These are phyloP conservation scores for Erethizon dorsatum DNA, from an alignment of 2,797 vertebrate species.

Conservation along the genomic window DNA sequence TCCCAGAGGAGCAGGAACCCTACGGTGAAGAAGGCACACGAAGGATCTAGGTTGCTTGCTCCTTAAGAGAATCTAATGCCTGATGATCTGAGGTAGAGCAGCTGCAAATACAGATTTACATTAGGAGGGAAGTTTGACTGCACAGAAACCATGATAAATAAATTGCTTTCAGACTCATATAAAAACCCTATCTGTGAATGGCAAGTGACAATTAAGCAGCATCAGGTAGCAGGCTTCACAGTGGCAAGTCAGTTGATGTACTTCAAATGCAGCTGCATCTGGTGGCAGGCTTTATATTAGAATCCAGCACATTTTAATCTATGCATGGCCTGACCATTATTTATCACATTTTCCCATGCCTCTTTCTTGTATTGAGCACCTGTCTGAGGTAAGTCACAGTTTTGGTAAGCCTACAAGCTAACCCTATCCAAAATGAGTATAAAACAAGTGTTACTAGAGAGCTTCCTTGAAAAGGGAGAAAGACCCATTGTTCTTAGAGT, in stretches of 20 bases:
- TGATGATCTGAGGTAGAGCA: not conserved
- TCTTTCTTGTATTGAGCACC: not conserved
- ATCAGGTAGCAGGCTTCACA: not conserved
- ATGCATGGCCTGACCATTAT: not conserved
- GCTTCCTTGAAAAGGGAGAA: not conserved
- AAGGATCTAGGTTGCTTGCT: not conserved
- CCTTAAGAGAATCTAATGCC: not conserved
- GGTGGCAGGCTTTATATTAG: not conserved
- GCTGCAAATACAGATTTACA: not conserved
- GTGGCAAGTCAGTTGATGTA: not conserved
- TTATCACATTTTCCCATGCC: not conserved
- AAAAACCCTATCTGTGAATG: not conserved
- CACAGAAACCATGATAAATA: not conserved
- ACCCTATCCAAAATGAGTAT: not conserved
- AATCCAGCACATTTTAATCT: not conserved
- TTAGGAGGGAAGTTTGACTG: not conserved
- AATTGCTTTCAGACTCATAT: not conserved
- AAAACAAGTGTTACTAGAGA: not conserved
- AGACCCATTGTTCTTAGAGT: not conserved
- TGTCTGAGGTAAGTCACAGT: not conserved
- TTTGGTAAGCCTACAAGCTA: not conserved
- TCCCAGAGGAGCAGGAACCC: not conserved
- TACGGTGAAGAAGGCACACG: not conserved
- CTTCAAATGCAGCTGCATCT: not conserved
- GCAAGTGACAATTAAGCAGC: not conserved